A percentile compares a stretch with the other conserved stretches of the same genome.
phyloP scores from a whole-genome alignment of 92 coral and sea anemone species.

The Epizoanthus ramosus region DNA sequence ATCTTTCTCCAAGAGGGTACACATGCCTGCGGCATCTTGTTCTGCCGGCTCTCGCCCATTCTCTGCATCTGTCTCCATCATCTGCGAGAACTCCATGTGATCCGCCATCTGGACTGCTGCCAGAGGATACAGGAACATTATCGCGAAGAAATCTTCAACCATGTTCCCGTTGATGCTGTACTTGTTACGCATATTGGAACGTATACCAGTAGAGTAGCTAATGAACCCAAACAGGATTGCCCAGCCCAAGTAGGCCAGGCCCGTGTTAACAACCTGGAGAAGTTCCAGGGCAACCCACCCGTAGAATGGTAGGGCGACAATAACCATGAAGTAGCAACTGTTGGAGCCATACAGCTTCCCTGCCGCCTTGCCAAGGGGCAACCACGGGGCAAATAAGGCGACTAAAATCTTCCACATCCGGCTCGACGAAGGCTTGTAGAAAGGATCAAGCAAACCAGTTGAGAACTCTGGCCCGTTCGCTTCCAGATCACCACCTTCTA shows the following conservation, averaged over 20 bases:
- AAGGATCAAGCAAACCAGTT: slow-evolving; percentile 51
- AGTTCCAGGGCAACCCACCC: slow-evolving; percentile 60
- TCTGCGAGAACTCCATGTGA: slow-evolving; percentile 59
- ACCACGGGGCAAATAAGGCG: slow-evolving; percentile 72
- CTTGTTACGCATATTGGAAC: slow-evolving; percentile 76
- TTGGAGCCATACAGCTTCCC: slow-evolving; percentile 56
- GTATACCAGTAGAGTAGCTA: slow-evolving; percentile 69
- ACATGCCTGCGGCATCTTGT: background rate
- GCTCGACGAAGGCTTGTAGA: slow-evolving; percentile 30
- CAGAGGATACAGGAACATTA: slow-evolving; percentile 70
- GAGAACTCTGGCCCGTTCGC: slow-evolving; percentile 72
- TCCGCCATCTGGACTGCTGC: slow-evolving; percentile 84
- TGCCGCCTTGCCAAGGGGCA: slow-evolving; percentile 70
- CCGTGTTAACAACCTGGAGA: slow-evolving; percentile 59
- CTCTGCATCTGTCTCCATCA: slow-evolving; percentile 20
- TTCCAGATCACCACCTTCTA: slow-evolving; percentile 82
- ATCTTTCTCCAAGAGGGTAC: slow-evolving; percentile 9
- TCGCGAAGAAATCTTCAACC: slow-evolving; percentile 73
- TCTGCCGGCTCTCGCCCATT: background rate
- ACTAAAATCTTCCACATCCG: slow-evolving; percentile 42
- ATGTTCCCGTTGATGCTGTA: slow-evolving; percentile 74
- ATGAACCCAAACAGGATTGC: slow-evolving; percentile 65
- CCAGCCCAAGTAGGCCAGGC: slow-evolving; percentile 75
- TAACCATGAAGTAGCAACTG: slow-evolving; percentile 55
- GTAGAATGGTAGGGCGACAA: slow-evolving; percentile 64